Evolutionary conservation across 2,113 vertebrate genomes (phyloP), one percentile per base, ranked within the genome.

Genomic region (Zosterops lateralis): DNA sequence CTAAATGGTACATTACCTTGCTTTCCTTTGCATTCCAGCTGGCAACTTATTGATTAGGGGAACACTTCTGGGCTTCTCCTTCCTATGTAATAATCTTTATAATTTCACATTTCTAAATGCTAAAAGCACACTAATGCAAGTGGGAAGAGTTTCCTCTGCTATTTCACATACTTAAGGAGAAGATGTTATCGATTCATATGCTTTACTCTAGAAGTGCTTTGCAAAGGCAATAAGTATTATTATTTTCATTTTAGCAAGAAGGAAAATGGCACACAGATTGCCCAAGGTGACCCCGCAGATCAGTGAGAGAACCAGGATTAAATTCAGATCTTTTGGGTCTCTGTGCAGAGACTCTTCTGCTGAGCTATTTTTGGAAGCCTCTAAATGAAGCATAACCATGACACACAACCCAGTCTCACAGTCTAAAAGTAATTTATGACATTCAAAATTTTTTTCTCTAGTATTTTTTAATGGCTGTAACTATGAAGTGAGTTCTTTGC

Each of bases 201-300:
- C 53, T 86, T 83, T 90, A 65, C 51, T 92, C 65, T 84, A 47
- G 45, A 95, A 97, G 78, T 75, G 83, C 79, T 89, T 94, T 93
- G 90, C 70, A 78, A 88, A 92, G 82, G 72, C 68, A 21, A 0
- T 66, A 84, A 91, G 78, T 89, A 87, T 66, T 87, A 94, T 91
- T 92, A 95, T 95, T 95, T 93, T 92, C 75, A 67, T 94, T 95
- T 94, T 91, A 95, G 78, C 67, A 80, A 73, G 82, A 51, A 92
- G 40, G 61, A 85, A 89, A 95, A 91, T 71, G 72, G 71, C 81
- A 92, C 67, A 70, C 14, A 93, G 47, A 76, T 87, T 87, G 47
- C 56, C 74, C 75, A 74, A 91, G 82, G 89, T 96, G 87, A 87
- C 48, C 47, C 71, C 67, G 62, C 68, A 89, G 84, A 91, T 50